Conservation (phyloP, 1,140 invertebrate genomes). For the Pseudoatta argentina region DNA sequence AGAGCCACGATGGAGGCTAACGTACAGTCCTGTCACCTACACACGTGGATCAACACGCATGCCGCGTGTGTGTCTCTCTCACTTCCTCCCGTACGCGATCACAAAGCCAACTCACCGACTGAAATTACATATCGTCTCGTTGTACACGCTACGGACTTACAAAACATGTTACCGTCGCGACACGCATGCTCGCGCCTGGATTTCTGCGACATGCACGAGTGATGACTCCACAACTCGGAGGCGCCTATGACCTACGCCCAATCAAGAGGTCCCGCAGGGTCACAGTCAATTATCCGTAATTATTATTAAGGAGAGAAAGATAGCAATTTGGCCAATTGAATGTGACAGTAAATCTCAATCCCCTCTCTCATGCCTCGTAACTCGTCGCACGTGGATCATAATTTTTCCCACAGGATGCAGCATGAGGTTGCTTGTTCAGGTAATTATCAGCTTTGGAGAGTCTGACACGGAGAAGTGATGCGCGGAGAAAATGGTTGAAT, state of each 20-base stretch:
- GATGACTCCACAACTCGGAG: slow-evolving; percentile 57
- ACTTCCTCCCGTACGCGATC: slow-evolving; percentile 55
- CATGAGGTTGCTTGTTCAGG: background rate
- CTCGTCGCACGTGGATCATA: background rate
- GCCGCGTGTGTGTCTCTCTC: slow-evolving; percentile 5
- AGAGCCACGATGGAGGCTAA: background rate
- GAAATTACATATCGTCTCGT: slow-evolving; percentile 69
- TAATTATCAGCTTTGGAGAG: background rate
- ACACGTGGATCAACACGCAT: slow-evolving; percentile 46
- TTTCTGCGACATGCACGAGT: slow-evolving; percentile 51
- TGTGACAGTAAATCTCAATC: slow-evolving; percentile 35
- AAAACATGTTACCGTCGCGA: slow-evolving; percentile 45
- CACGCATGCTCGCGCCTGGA: slow-evolving; percentile 50
- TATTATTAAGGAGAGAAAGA: slow-evolving; percentile 31
- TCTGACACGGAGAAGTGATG: background rate
- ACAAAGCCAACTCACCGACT: slow-evolving; percentile 65
- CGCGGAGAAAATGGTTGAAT: too few relatives aligned
- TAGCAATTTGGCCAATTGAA: slow-evolving; percentile 59
- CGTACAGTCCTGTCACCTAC: slow-evolving; percentile 66
- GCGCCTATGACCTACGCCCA: slow-evolving; percentile 48
- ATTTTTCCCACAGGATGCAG: background rate
- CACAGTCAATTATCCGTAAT: slow-evolving; percentile 55
- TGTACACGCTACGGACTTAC: slow-evolving; percentile 41
- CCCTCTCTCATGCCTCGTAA: background rate
- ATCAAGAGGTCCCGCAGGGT: slow-evolving; percentile 66